Evolutionary conservation across 2,797 vertebrate genomes (phyloP).

Genomic region (Iguana delicatissima): DNA sequence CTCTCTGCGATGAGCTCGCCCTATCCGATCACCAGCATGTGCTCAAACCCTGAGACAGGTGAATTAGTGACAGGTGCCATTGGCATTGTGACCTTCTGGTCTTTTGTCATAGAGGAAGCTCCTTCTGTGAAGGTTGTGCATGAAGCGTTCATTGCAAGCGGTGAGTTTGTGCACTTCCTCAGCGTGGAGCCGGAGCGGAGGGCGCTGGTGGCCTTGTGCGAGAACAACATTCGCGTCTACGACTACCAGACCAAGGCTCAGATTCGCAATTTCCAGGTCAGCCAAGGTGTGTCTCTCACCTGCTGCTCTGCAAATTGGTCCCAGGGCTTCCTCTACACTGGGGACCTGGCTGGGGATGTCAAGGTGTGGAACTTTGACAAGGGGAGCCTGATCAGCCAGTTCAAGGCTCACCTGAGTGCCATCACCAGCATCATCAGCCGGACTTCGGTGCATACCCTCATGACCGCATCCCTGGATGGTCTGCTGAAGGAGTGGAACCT

Average conservation of each 20-base stretch:
- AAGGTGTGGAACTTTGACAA: conserved; percentile 63
- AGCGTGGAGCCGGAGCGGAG: conserved; percentile 49
- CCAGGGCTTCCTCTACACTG: conserved; percentile 67
- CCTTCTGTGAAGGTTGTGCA: conserved; percentile 54
- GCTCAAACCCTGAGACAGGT: conserved; percentile 64
- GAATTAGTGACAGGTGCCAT: conserved; percentile 68
- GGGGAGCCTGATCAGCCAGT: conserved; percentile 46
- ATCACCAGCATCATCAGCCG: conserved; percentile 64
- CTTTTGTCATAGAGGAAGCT: conserved; percentile 40
- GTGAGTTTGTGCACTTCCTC: conserved; percentile 68
- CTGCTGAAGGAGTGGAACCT: conserved; percentile 75
- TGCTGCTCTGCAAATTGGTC: conserved; percentile 59
- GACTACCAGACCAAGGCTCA: conserved; percentile 34
- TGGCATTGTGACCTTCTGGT: conserved; percentile 70
- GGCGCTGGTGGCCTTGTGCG: conserved; percentile 69
- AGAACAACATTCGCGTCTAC: conserved; percentile 61
- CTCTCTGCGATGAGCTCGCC: conserved; percentile 55
- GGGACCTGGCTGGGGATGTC: conserved; percentile 66
- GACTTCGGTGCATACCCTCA: conserved; percentile 58
- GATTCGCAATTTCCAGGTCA: conserved; percentile 39
- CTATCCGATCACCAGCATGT: conserved; percentile 71
- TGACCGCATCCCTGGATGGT: conserved; percentile 72
- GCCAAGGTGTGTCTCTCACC: conserved; percentile 55
- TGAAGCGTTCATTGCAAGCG: conserved; percentile 41
- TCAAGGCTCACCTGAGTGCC: conserved; percentile 62